Percentiles rank a stretch among this genome's conserved stretches.
These are phyloP conservation scores for Leucozona laternaria DNA, from an alignment of 2,888 invertebrate genomes.

Conservation along the genomic window DNA sequence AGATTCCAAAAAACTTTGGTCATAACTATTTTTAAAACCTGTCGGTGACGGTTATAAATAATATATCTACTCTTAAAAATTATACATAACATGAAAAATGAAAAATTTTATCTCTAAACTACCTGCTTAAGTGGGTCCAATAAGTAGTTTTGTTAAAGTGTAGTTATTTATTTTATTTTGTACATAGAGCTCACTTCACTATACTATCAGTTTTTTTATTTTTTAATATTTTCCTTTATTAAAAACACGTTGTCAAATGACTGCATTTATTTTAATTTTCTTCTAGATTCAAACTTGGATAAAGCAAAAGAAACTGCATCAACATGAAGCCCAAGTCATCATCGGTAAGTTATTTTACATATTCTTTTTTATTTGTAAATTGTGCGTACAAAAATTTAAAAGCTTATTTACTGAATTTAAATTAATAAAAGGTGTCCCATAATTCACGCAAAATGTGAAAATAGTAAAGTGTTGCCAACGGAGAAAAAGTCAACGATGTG, in stretches of 20 bases:
- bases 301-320: conserved; percentile 59
- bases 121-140: not conserved
- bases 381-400: too few relatives aligned
- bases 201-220: not conserved
- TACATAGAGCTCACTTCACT: not conserved
- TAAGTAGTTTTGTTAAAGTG: not conserved
- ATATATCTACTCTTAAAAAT: not conserved
- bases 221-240: not conserved
- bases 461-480: too few relatives aligned
- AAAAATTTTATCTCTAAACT: not conserved
- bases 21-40: not conserved
- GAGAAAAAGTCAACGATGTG: too few relatives aligned
- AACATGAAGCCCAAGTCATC: conserved; percentile 73
- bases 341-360: conserved; percentile 55
- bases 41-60: not conserved
- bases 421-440: too few relatives aligned
- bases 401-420: too few relatives aligned
- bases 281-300: conserved; percentile 61
- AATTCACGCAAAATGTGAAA: too few relatives aligned
- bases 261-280: not conserved
- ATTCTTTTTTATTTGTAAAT: too few relatives aligned
- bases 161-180: not conserved
- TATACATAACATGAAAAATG: not conserved
- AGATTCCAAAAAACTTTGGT: too few relatives aligned
- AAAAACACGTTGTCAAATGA: not conserved